Percentiles rank a stretch among this genome's conserved stretches.
Conservation (phyloP, 2,113 vertebrate genomes). For the Cygnus atratus region DNA sequence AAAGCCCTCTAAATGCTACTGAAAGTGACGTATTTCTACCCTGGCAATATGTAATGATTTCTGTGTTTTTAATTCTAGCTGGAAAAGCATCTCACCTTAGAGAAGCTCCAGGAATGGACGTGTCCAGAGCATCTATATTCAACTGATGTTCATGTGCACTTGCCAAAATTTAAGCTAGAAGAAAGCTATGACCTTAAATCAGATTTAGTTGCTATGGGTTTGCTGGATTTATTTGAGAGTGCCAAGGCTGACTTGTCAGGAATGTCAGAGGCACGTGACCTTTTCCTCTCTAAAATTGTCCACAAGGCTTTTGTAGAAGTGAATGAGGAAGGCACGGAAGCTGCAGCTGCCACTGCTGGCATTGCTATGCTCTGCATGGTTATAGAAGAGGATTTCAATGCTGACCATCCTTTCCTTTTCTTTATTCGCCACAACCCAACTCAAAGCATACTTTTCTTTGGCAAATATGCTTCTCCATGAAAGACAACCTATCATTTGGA, state of each 20-base stretch:
- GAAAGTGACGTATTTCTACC: background rate
- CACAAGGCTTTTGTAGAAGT: constrained; percentile 93
- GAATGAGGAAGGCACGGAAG: constrained; percentile 93
- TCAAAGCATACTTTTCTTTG: constrained; percentile 84
- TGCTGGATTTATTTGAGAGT: constrained; percentile 81
- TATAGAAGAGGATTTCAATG: constrained; percentile 79
- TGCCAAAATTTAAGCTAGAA: constrained; percentile 92
- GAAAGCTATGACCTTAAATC: constrained; percentile 81
- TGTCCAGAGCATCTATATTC: constrained; percentile 70
- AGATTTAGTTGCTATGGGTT: constrained; percentile 79
- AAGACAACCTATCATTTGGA: background rate
- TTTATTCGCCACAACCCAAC: constrained; percentile 87
- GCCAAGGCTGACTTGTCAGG: constrained; percentile 85
- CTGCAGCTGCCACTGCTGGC: constrained; percentile 87
- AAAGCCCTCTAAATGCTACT: background rate
- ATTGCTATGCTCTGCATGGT: constrained; percentile 64
- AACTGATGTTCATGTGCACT: constrained; percentile 73
- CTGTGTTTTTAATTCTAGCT: constrained; percentile 76
- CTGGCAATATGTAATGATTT: background rate
- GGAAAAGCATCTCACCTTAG: constrained; percentile 81
- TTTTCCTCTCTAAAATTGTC: constrained; percentile 85
- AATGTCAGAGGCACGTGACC: constrained; percentile 80
- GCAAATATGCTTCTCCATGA: constrained; percentile 78
- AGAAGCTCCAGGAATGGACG: constrained; percentile 88
- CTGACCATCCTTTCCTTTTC: constrained; percentile 92